A percentile compares a stretch with the other conserved stretches of the same genome.
Evolutionary conservation across 2,888 invertebrate species (phyloP).

Genomic region (Thalpophila matura): DNA sequence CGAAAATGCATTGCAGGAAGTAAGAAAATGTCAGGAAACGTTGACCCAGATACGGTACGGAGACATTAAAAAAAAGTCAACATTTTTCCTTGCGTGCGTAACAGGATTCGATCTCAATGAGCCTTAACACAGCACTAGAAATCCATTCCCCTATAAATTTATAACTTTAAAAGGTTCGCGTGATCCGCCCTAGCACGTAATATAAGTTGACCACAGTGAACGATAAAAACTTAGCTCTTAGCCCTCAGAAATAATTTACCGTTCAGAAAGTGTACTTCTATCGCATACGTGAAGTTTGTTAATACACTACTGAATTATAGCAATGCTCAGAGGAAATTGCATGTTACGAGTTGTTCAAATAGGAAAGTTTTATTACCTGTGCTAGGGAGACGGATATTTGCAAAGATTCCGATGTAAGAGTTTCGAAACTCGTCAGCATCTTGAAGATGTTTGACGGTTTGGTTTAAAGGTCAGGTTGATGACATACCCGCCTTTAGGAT

Average conservation of each 20-base stretch:
- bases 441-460: slow-evolving; percentile 24
- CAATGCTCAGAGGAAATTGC: slow-evolving; percentile 53
- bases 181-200: slow-evolving; percentile 72
- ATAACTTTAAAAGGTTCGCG: slow-evolving; percentile 72
- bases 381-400: slow-evolving; percentile 43
- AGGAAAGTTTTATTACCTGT: slow-evolving; percentile 56
- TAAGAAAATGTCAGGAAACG: slow-evolving; percentile 59
- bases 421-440: slow-evolving; percentile 33
- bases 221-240: slow-evolving; percentile 70
- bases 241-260: slow-evolving; percentile 65
- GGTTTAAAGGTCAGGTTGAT: neutral
- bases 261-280: slow-evolving; percentile 65
- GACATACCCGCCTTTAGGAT: neutral
- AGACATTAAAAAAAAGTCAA: slow-evolving; percentile 52
- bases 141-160: slow-evolving; percentile 71
- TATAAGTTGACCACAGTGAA: slow-evolving; percentile 72
- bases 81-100: slow-evolving; percentile 73
- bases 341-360: slow-evolving; percentile 58
- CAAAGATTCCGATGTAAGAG: slow-evolving; percentile 38
- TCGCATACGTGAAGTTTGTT: slow-evolving; percentile 60
- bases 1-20: slow-evolving; percentile 64
- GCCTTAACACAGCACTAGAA: slow-evolving; percentile 48
- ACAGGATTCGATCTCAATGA: slow-evolving; percentile 65
- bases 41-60: slow-evolving; percentile 68
- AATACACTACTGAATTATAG: slow-evolving; percentile 64